Base-by-base conservation (phyloP, 2,797 vertebrate species). In the Cynodonichthys magdalenae region DNA sequence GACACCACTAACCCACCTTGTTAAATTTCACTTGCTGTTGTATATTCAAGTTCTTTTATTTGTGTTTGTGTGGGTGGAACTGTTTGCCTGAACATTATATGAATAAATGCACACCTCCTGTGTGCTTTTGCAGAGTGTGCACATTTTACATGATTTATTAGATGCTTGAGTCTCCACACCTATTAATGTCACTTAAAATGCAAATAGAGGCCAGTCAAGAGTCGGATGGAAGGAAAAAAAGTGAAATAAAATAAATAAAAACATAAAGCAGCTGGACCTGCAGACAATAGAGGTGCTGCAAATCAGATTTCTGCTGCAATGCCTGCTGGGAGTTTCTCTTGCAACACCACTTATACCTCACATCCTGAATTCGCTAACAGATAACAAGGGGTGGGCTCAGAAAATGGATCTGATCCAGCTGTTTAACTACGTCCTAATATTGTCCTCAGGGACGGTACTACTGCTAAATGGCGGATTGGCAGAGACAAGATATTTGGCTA, bases 121-220 rank as follows among this genome's bases (percentile, higher is more conserved):
- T 80, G 65, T 48, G 58, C 51, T 74, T 81, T 77, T 85, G 86
- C 85, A 82, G 83, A 62, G 69, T 66, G 34, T 75, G 80, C 81
- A 83, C 81, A 42, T 71, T 66, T 60, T 60, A 15, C 29, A 41
- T 85, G 86, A 89, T 88, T 88, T 88, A 90, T 88, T 83, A 80
- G 71, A 50, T 53, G 70, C 71, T 79, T 78, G 42, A 82, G 79
- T 79, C 68, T 54, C 66, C 59, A 52, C 59, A 83, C 76, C 77
- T 80, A 85, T 89, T 87, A 84, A 86, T 87, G 87, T 87, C 88
- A 85, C 83, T 87, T 87, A 83, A 86, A 87, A 90, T 88, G 82
- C 85, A 89, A 92, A 90, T 90, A 88, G 86, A 89, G 78, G 71
- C 80, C 79, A 87, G 70, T 84, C 86, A 86, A 73, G 73, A 84